Evolutionary conservation across 2,113 vertebrate species (phyloP).

Genomic region (Scomber colias): DNA sequence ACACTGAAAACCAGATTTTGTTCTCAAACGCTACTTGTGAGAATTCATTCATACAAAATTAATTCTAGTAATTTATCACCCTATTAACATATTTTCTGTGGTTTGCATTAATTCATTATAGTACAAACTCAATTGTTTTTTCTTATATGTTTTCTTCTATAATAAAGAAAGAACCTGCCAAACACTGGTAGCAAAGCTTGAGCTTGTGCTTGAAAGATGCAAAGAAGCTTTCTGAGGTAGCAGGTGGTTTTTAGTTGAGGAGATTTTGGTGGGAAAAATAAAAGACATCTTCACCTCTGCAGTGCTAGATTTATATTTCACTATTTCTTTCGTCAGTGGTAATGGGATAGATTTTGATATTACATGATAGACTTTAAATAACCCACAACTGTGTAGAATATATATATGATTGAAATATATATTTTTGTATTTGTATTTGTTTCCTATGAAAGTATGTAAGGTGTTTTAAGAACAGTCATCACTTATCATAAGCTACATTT

Average conservation of each 20-base stretch:
- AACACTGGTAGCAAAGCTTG: conserved; percentile 34
- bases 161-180: conserved; percentile 13
- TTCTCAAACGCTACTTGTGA: not conserved
- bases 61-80: not conserved
- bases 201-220: conserved; percentile 28
- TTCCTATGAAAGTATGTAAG: not conserved
- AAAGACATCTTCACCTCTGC: conserved; percentile 23
- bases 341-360: not conserved
- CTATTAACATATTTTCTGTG: not conserved
- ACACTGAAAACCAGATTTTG: not conserved
- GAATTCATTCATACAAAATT: not conserved
- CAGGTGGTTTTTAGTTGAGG: conserved; percentile 58
- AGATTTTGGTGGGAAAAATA: conserved; percentile 33
- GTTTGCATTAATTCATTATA: not conserved
- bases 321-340: conserved; percentile 3
- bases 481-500: conserved; percentile 27
- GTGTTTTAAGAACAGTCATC: conserved; percentile 11
- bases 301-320: conserved; percentile 3
- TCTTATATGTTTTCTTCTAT: not conserved
- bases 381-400: conserved; percentile 9
- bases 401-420: conserved; percentile 22
- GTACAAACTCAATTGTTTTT: too few species aligned
- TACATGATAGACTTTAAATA: not conserved
- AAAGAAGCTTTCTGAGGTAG: conserved; percentile 72
- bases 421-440: conserved; percentile 13